Evolutionary conservation across 2,888 invertebrate species (phyloP).

Genomic region (Mayetiola destructor): DNA sequence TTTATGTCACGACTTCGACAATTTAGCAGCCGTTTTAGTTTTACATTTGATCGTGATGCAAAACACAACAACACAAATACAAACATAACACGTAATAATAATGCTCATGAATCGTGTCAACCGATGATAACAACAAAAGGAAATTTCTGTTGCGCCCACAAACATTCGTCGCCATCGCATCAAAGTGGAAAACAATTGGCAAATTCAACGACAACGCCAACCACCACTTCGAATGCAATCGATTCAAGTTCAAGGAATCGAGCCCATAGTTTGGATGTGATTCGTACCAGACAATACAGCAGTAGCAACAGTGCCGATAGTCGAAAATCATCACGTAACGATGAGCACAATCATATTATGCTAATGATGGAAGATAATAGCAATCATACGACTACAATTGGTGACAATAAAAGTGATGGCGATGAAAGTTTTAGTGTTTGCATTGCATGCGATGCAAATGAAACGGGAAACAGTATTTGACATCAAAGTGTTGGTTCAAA

Average conservation of each 20-base stretch:
- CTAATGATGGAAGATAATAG: constrained; percentile 26
- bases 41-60: constrained; percentile 32
- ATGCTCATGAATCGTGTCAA: constrained; percentile 4
- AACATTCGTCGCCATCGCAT: constrained; percentile 25
- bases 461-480: constrained; percentile 27
- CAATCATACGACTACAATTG: constrained; percentile 26
- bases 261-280: constrained; percentile 34
- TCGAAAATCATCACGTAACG: constrained; percentile 31
- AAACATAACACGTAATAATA: constrained; percentile 15
- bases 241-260: constrained; percentile 25
- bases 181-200: constrained; percentile 23
- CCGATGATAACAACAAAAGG: constrained; percentile 2
- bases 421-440: constrained; percentile 22
- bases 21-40: constrained; percentile 34
- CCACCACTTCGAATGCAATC: background rate
- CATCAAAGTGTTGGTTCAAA: constrained; percentile 32
- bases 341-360: constrained; percentile 23
- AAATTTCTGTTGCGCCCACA: constrained; percentile 29
- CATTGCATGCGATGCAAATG: background rate
- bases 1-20: constrained; percentile 34
- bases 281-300: constrained; percentile 27
- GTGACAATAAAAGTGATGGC: constrained; percentile 27
- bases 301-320: constrained; percentile 32
- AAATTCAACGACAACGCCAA: background rate
- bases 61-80: constrained; percentile 24